phyloP scores from a whole-genome alignment of 2,888 invertebrate genomes.

The Kuschelorhynchus macadamiae region DNA sequence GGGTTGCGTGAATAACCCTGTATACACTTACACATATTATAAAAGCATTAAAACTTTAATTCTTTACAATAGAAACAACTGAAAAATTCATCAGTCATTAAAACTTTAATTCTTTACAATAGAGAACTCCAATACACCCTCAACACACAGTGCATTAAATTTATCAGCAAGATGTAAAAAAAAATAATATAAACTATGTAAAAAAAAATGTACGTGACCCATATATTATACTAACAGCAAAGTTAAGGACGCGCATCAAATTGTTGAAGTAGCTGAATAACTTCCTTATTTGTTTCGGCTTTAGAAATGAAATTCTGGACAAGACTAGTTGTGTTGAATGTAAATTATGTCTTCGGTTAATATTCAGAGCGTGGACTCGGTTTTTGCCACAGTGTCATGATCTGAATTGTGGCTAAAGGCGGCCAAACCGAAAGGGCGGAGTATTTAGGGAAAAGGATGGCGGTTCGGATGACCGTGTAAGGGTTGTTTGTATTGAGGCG shows the following conservation, averaged over 20 bases:
- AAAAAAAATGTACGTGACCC: too few species aligned
- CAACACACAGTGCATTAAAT: too few species aligned
- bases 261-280: slow-evolving; percentile 14
- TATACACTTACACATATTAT: too few species aligned
- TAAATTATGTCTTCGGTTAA: slow-evolving; percentile 39
- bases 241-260: slow-evolving; percentile 15
- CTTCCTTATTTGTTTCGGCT: slow-evolving; percentile 29
- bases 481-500: slow-evolving; percentile 29
- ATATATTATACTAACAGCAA: slow-evolving; percentile 1
- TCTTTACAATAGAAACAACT: too few species aligned
- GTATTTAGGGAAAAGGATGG: slow-evolving; percentile 21
- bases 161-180: too few species aligned
- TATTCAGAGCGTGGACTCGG: slow-evolving; percentile 46
- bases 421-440: slow-evolving; percentile 31
- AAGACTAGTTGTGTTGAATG: slow-evolving; percentile 27
- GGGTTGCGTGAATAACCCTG: too few species aligned
- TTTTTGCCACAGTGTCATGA: slow-evolving; percentile 46
- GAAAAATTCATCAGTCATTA: too few species aligned
- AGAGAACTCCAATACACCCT: too few species aligned
- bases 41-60: too few species aligned
- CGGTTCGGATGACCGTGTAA: slow-evolving; percentile 27
- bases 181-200: too few species aligned
- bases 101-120: too few species aligned
- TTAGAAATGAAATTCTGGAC: slow-evolving; percentile 37
- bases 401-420: slow-evolving; percentile 42